Base-by-base conservation (phyloP, 2,113 vertebrate species). In the Leptocoma aspasia region DNA sequence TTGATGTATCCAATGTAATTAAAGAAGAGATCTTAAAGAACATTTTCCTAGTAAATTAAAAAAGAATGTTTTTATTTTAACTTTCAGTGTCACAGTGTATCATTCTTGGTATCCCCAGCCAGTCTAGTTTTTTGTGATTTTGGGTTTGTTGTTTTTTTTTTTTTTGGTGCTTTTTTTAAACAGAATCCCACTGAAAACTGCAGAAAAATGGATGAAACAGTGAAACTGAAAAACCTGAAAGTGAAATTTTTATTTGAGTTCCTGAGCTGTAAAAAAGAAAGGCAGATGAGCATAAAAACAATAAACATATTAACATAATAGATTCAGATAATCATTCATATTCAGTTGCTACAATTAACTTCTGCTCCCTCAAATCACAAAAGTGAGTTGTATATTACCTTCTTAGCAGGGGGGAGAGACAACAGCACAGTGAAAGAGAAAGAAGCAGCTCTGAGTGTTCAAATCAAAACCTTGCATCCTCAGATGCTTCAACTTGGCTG, bases 1-100 rank as follows among this genome's bases (percentile, higher is more conserved):
- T 90, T 88, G 52, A 90, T 75, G 42, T 88, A 86, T 23, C 50
- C 14, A 26, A 42, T 41, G 23, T 11, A 94, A 94, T 78, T 94
- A 88, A 83, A 81, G 35, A 49, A 61, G 60, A 54, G 7, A 27
- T 45, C 28, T 72, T 89, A 87, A 82, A 82, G 31, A 53, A 82
- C 4, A 23, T 61, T 89, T 89, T 85, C 8, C 14, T 64, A 37
- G n/a, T 45, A 91, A 92, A 91, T 79, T 42, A 9, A 30, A 64
- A 80, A 42, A 60, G 1, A 63, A 23, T 44, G 10, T 27, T 52
- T n/a, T 15, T 16, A 13, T 17, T 60, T 28, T 10, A 26, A 30
- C 30, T 54, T 83, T 70, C 15, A 47, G 0, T 26, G 11, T 70
- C 70, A 21, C 14, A 18, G 4, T 57, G 26, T 65, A 57, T 49